Evolutionary conservation across 2,797 vertebrate genomes (phyloP).

Genomic region (Danio albolineatus): DNA sequence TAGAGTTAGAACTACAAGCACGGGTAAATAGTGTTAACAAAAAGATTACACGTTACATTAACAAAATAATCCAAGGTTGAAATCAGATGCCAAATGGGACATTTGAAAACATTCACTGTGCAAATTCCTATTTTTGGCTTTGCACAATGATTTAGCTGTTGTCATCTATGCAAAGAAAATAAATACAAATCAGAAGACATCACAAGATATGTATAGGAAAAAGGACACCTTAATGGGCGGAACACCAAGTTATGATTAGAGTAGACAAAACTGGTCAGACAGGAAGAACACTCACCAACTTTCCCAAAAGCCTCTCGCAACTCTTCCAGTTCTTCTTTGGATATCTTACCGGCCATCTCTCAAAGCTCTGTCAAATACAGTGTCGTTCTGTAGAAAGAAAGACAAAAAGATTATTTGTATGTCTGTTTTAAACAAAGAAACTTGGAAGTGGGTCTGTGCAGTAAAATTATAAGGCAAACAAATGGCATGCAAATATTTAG

Average conservation of each 20-base stretch:
- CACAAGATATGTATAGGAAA: not conserved
- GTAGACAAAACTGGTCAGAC: conserved; percentile 28
- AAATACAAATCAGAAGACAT: too few species aligned
- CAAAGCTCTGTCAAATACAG: conserved; percentile 47
- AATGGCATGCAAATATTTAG: conserved; percentile 51
- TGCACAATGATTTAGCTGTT: too few species aligned
- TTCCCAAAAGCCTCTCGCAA: conserved; percentile 90
- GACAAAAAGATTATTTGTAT: not conserved
- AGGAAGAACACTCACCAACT: conserved; percentile 84
- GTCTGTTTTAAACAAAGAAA: too few species aligned
- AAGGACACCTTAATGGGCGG: not conserved
- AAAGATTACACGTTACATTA: too few species aligned
- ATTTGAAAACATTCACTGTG: too few species aligned
- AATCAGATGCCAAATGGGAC: too few species aligned
- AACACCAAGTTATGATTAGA: not conserved
- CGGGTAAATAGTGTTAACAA: too few species aligned
- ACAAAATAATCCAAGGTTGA: too few species aligned
- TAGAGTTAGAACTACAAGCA: too few species aligned
- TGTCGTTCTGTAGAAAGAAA: conserved; percentile 29
- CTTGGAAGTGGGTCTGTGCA: too few species aligned
- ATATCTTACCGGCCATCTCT: conserved; percentile 91
- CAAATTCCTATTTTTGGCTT: too few species aligned
- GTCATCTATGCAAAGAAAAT: too few species aligned
- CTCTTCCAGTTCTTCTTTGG: conserved; percentile 94
- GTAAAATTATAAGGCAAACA: not conserved